phyloP scores from a whole-genome alignment of 2,797 vertebrate genomes.

The Tauraco hartlaubi region DNA sequence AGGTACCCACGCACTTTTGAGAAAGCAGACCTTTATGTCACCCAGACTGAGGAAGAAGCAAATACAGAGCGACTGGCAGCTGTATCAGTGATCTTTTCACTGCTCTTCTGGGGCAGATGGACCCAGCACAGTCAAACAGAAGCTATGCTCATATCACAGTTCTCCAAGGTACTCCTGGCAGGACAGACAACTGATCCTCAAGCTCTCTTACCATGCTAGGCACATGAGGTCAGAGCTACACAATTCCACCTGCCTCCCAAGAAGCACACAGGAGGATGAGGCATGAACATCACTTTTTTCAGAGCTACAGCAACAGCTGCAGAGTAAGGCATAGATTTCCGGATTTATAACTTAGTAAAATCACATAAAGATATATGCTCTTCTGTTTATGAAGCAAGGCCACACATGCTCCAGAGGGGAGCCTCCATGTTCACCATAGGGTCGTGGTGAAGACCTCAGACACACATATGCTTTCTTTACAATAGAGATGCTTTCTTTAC shows the following conservation, averaged over 20 bases:
- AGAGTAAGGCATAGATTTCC: background rate
- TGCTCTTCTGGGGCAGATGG: background rate
- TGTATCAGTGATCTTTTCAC: background rate
- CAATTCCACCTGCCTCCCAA: background rate
- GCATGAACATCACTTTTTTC: background rate
- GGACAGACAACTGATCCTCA: background rate
- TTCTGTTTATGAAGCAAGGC: background rate
- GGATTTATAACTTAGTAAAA: background rate
- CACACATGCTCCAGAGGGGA: background rate
- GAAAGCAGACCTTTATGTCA: background rate
- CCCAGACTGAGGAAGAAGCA: background rate
- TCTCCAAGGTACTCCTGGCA: background rate
- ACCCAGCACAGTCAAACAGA: background rate
- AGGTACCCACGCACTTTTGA: background rate
- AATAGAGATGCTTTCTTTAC: background rate
- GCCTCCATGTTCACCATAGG: background rate
- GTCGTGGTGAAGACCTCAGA: background rate
- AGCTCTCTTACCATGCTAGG: background rate
- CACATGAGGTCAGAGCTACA: background rate
- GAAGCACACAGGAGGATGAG: background rate
- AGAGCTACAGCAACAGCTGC: background rate
- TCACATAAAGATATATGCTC: background rate
- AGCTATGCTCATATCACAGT: background rate
- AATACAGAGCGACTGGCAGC: background rate
- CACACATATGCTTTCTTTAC: background rate